phyloP scores from a whole-genome alignment of 2,888 invertebrate genomes.

The Pristionchus japonicus region DNA sequence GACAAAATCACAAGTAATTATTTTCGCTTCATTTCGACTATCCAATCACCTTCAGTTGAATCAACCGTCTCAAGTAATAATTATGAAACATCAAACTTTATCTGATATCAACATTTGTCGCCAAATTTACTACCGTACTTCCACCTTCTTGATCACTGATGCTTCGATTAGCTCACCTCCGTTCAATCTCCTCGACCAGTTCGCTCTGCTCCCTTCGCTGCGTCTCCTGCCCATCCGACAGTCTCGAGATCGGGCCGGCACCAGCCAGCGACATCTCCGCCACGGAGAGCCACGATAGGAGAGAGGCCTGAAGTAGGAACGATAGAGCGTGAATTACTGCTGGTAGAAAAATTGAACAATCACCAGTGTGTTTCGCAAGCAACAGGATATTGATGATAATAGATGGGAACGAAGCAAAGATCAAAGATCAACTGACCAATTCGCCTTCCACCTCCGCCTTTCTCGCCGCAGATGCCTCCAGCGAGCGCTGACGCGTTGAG shows the following conservation, averaged over 20 bases:
- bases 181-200: slow-evolving; percentile 54
- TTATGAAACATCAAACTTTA: too few relatives aligned
- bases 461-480: slow-evolving; percentile 91
- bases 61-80: too few relatives aligned
- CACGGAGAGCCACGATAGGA: background rate
- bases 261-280: background rate
- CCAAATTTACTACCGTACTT: too few relatives aligned
- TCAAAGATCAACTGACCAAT: slow-evolving; percentile 7
- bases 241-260: slow-evolving; percentile 77
- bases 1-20: too few relatives aligned
- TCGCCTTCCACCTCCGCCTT: slow-evolving; percentile 95
- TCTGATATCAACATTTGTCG: too few relatives aligned
- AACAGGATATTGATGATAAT: too few relatives aligned
- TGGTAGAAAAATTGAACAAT: background rate
- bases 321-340: background rate
- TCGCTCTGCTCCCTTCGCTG: slow-evolving; percentile 96
- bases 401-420: too few relatives aligned
- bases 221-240: slow-evolving; percentile 90
- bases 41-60: too few relatives aligned
- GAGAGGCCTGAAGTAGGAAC: background rate
- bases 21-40: too few relatives aligned
- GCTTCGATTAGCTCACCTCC: slow-evolving; percentile 45
- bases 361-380: background rate
- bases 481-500: slow-evolving; percentile 82
- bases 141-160: background rate